Evolutionary conservation across 2,113 vertebrate species (phyloP).

Genomic region (Eurypyga helias): DNA sequence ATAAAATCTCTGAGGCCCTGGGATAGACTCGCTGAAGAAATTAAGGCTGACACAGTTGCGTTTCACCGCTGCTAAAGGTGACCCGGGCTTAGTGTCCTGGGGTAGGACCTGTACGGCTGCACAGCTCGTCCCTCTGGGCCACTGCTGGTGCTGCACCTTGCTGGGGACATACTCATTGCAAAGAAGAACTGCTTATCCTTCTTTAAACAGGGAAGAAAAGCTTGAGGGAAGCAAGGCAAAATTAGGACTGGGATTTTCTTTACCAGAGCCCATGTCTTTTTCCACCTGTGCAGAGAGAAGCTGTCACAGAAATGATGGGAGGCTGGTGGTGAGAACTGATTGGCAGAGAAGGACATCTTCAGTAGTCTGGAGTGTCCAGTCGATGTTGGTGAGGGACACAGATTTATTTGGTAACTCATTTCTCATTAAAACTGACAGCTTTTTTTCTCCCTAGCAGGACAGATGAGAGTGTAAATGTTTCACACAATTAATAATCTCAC

Average conservation of each 20-base stretch:
- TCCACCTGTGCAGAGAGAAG: neutral
- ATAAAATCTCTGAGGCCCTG: neutral
- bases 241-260: neutral
- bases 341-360: neutral
- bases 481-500: neutral
- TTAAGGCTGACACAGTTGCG: neutral
- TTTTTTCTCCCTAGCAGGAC: neutral
- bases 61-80: neutral
- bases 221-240: neutral
- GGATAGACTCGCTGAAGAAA: neutral
- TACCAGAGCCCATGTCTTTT: neutral
- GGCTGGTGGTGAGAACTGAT: neutral
- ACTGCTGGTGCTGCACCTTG: neutral
- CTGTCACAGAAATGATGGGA: neutral
- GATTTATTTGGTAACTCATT: neutral
- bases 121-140: neutral
- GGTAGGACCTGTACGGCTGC: neutral
- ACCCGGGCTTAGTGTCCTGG: neutral
- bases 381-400: neutral
- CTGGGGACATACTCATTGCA: neutral
- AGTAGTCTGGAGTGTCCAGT: neutral
- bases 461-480: neutral
- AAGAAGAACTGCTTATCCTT: neutral
- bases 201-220: neutral
- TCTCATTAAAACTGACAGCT: neutral